A percentile compares a stretch with the other conserved stretches of the same genome.
Evolutionary conservation across 2,113 vertebrate genomes (phyloP).

Genomic region (Ophthalmolycus amberensis): DNA sequence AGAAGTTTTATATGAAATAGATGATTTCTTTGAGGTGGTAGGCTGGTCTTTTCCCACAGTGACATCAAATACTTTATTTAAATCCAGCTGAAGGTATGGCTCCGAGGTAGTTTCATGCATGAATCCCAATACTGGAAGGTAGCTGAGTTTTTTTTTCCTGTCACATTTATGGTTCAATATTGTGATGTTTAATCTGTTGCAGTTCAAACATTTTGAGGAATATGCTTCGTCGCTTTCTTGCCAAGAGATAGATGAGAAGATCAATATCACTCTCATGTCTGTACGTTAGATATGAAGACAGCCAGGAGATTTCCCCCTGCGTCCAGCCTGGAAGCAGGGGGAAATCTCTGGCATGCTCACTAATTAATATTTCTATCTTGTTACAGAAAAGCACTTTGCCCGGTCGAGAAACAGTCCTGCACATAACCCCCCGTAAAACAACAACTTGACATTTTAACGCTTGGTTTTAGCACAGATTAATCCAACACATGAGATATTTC

Average conservation of each 20-base stretch:
- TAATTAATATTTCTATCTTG: background rate
- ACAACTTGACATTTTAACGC: background rate
- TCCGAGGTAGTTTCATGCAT: slow-evolving; percentile 25
- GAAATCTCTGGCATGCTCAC: background rate
- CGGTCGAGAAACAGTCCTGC: background rate
- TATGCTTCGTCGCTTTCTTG: background rate
- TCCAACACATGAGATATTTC: background rate
- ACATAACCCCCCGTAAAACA: background rate
- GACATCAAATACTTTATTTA: slow-evolving; percentile 55
- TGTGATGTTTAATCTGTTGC: slow-evolving; percentile 8
- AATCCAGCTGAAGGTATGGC: slow-evolving; percentile 47
- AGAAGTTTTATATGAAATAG: slow-evolving; percentile 59
- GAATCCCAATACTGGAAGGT: slow-evolving; percentile 19
- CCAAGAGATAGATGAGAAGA: background rate
- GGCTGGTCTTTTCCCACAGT: slow-evolving; percentile 41
- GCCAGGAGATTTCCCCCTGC: no score
- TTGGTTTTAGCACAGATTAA: background rate
- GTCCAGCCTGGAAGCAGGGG: background rate
- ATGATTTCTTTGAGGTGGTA: slow-evolving; percentile 53
- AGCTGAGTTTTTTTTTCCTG: slow-evolving; percentile 31
- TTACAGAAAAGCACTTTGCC: background rate
- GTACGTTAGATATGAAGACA: background rate
- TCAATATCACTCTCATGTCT: background rate
- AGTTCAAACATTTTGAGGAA: slow-evolving; percentile 2
- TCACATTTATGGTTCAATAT: slow-evolving; percentile 22